Evolutionary conservation across 2,888 invertebrate species (phyloP), one percentile per base, ranked within the genome.

Genomic region (Philereme transversata): DNA sequence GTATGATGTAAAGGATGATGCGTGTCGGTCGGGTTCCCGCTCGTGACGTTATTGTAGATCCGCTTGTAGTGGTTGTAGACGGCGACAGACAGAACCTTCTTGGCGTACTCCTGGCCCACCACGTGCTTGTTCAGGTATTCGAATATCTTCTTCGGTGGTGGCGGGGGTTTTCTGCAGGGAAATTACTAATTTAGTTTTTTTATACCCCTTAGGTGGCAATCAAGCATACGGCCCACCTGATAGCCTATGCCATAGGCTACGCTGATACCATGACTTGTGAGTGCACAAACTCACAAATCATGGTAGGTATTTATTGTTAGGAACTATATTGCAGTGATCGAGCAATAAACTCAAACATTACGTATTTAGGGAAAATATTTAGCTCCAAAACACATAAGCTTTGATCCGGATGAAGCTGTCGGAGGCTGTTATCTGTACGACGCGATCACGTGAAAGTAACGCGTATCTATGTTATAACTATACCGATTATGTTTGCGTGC

Each of bases 41-140:
- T 81, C 85, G 93, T 72, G 63, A 97, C 94, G 90, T 99, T 99
- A 87, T 99, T 98, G 87, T 97, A 97, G 79, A 99, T 98, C 76
- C 99, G 94, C 92, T 99, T 99, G 90, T 99, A 99, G 86, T 99
- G 99, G 91, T 99, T 99, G 92, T 99, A 99, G 0, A 99, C 99
- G 8, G 99, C 99, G 41, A 99, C 99, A 0, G 99, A 96, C 43
- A 99, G 93, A 44, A 99, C 99, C 90, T 99, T 99, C 91, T 99
- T 99, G 1, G 99, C 99, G 85, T 96, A 95, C 71, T 99, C 97
- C 87, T 99, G 99, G 0, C 99, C 99, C 33, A 99, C 96, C 9
- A 99, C 99, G 91, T 99, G 98, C 79, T 97, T 96, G 92, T 99
- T 97, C 69, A 99, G 93, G 90, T 97, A 99, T 79, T 98, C 98